Conservation (phyloP, 2,888 invertebrate genomes). For the Tholera decimalis region DNA sequence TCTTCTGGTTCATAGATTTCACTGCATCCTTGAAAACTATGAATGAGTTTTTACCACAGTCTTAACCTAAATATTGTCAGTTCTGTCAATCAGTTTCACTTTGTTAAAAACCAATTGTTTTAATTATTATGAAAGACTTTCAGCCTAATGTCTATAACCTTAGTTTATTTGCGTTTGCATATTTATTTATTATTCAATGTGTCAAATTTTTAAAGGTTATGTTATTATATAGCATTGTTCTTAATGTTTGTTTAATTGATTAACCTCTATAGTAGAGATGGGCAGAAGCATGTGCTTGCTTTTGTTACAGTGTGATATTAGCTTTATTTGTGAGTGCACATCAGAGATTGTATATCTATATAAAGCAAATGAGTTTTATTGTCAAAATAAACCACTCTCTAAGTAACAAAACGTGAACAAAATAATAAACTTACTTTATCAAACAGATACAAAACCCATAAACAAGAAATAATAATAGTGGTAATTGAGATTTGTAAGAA, state of each 20-base stretch:
- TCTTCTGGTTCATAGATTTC: slow-evolving; percentile 4
- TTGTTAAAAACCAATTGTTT: slow-evolving; percentile 16
- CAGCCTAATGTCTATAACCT: slow-evolving; percentile 29
- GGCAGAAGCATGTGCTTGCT: slow-evolving; percentile 12
- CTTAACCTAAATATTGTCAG: slow-evolving; percentile 12
- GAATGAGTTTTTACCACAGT: slow-evolving; percentile 2
- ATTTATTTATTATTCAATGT: slow-evolving; percentile 32
- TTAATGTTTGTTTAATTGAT: slow-evolving; percentile 22
- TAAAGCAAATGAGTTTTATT: slow-evolving; percentile 18
- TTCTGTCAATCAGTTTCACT: slow-evolving; percentile 14
- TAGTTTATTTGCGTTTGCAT: slow-evolving; percentile 28
- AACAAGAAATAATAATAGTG: slow-evolving; percentile 19
- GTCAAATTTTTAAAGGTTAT: slow-evolving; percentile 38
- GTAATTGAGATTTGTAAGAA: slow-evolving; percentile 11
- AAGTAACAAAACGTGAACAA: not conserved
- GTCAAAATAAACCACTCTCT: slow-evolving; percentile 18
- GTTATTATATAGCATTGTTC: slow-evolving; percentile 15
- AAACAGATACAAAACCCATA: slow-evolving; percentile 11
- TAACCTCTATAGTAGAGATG: slow-evolving; percentile 6
- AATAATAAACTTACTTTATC: slow-evolving; percentile 10
- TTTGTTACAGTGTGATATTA: not conserved
- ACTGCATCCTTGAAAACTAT: not conserved
- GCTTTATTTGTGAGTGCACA: not conserved
- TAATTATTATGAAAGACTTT: slow-evolving; percentile 44
- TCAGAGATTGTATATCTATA: not conserved